A percentile compares a stretch with the other conserved stretches of the same genome.
Evolutionary conservation across 2,113 vertebrate genomes (phyloP).

Genomic region (Porphyrio hochstetteri): DNA sequence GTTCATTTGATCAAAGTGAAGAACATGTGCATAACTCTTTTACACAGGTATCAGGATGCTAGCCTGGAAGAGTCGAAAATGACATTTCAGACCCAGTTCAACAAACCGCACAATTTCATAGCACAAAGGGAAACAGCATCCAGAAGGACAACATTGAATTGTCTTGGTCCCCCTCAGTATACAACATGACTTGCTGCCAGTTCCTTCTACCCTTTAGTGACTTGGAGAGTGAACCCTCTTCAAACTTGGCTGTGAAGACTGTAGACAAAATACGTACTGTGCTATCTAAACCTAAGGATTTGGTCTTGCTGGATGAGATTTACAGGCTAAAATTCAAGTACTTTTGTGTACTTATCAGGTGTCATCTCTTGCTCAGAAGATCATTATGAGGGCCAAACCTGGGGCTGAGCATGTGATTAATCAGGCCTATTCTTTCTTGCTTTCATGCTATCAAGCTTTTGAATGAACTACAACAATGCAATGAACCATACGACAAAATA

Average conservation of each 20-base stretch:
- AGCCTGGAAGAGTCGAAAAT: neutral
- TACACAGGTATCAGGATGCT: neutral
- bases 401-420: neutral
- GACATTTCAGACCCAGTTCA: neutral
- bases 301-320: neutral
- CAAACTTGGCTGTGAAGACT: neutral
- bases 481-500: neutral
- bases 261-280: neutral
- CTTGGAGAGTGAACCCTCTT: neutral
- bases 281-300: neutral
- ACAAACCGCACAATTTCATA: neutral
- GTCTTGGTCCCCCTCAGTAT: neutral
- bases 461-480: neutral
- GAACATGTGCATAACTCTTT: neutral
- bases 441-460: neutral
- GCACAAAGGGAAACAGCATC: neutral
- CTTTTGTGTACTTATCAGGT: neutral
- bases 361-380: neutral
- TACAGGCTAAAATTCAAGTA: neutral
- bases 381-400: neutral
- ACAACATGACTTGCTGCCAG: neutral
- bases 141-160: neutral
- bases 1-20: neutral
- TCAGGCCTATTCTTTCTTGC: neutral
- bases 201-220: neutral